Percentiles rank a stretch among this genome's conserved stretches.
Evolutionary conservation across 2,888 invertebrate genomes (phyloP).

Genomic region (Lypha dubia): DNA sequence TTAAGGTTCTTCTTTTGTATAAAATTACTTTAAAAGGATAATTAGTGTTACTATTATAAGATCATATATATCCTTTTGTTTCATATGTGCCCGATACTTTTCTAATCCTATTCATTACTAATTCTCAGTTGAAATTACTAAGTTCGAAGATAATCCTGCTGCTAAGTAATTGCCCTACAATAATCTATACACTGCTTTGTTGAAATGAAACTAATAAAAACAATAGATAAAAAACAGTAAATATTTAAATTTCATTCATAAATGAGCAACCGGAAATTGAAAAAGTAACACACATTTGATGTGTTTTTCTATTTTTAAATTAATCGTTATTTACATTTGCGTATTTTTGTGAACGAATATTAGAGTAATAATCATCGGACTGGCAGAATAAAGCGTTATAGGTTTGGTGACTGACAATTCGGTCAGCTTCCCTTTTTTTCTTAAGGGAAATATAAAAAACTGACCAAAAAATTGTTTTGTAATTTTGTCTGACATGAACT

Average conservation of each 20-base stretch:
- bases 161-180: slow-evolving; percentile 8
- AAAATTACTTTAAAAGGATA: too few species aligned
- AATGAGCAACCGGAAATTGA: slow-evolving; percentile 45
- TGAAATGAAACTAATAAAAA: not conserved
- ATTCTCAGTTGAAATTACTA: slow-evolving; percentile 1
- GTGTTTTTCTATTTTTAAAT: not conserved
- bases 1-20: too few species aligned
- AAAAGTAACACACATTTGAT: not conserved
- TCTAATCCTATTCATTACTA: slow-evolving; percentile 6
- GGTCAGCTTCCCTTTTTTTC: too few species aligned
- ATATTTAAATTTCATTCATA: slow-evolving; percentile 13
- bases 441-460: too few species aligned
- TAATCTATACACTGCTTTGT: not conserved
- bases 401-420: too few species aligned
- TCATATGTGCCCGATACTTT: not conserved
- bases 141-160: slow-evolving; percentile 3
- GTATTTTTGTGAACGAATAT: too few species aligned
- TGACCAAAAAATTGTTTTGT: too few species aligned
- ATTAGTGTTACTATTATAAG: too few species aligned
- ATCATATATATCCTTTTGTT: too few species aligned
- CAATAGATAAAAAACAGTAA: not conserved
- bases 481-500: too few species aligned
- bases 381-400: too few species aligned
- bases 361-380: too few species aligned
- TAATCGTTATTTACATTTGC: not conserved